phyloP scores from a whole-genome alignment of 2,888 invertebrate genomes.

The Chironomus tentans region DNA sequence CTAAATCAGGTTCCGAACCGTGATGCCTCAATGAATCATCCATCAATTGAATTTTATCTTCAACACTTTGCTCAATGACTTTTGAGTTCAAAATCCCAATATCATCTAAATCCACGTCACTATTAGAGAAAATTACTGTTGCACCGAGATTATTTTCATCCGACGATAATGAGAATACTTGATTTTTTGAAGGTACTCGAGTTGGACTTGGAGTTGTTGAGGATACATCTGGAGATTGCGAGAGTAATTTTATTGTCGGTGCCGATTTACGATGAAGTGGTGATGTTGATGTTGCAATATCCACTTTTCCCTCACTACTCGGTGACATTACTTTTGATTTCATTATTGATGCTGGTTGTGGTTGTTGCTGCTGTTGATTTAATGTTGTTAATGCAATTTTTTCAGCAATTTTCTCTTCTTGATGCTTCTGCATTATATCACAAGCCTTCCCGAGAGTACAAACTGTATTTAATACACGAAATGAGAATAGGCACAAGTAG shows the following conservation, averaged over 20 bases:
- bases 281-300: slow-evolving; percentile 30
- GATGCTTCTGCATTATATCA: slow-evolving; percentile 70
- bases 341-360: background rate
- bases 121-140: slow-evolving; percentile 76
- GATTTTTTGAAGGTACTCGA: background rate
- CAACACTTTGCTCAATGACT: slow-evolving; percentile 44
- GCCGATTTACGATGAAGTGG: slow-evolving; percentile 28
- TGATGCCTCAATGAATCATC: slow-evolving; percentile 35
- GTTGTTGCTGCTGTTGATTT: background rate
- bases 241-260: background rate
- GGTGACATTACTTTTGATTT: background rate
- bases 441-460: slow-evolving; percentile 86
- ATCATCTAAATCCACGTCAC: slow-evolving; percentile 73
- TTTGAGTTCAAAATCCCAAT: slow-evolving; percentile 68
- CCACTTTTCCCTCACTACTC: slow-evolving; percentile 16
- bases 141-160: slow-evolving; percentile 42
- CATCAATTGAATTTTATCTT: slow-evolving; percentile 15
- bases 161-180: background rate
- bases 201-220: slow-evolving; percentile 4
- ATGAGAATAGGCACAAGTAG: slow-evolving; percentile 64
- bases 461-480: slow-evolving; percentile 76
- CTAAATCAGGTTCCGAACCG: slow-evolving; percentile 40
- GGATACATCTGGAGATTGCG: slow-evolving; percentile 6
- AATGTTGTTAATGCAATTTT: background rate
- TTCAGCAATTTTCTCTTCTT: slow-evolving; percentile 38